Conservation (phyloP, 2,888 invertebrate species). For the Brenthis hecate region DNA sequence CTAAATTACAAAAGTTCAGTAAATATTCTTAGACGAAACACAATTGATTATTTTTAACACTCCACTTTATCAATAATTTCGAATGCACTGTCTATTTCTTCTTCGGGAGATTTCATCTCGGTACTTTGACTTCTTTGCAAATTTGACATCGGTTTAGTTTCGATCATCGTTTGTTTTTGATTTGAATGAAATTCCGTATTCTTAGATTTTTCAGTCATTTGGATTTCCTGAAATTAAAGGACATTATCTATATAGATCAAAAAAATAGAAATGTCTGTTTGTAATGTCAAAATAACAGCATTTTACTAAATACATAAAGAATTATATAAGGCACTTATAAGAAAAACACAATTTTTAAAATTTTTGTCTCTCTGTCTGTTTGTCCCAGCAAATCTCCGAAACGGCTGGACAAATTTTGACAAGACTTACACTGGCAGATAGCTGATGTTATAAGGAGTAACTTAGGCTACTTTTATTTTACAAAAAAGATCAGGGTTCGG, state of each 20-base stretch:
- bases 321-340: neutral
- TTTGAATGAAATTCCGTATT: constrained; percentile 56
- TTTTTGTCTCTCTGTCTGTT: too few relatives aligned
- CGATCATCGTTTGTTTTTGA: constrained; percentile 7
- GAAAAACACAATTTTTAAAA: neutral
- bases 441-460: too few relatives aligned
- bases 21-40: neutral
- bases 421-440: too few relatives aligned
- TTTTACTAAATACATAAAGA: too few relatives aligned
- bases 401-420: too few relatives aligned
- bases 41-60: constrained; percentile 28
- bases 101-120: constrained; percentile 60
- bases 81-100: constrained; percentile 75
- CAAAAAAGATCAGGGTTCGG: neutral
- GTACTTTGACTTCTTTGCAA: constrained; percentile 41
- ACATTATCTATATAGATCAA: neutral
- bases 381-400: too few relatives aligned
- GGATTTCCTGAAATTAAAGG: constrained; percentile 49
- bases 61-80: constrained; percentile 69
- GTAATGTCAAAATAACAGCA: neutral
- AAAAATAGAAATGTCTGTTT: neutral
- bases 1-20: neutral
- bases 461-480: too few relatives aligned
- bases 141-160: constrained; percentile 29
- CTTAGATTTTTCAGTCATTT: constrained; percentile 56